A percentile compares a stretch with the other conserved stretches of the same genome.
phyloP scores from a whole-genome alignment of 2,888 invertebrate genomes.

The Pycnomerus fuliginosus region DNA sequence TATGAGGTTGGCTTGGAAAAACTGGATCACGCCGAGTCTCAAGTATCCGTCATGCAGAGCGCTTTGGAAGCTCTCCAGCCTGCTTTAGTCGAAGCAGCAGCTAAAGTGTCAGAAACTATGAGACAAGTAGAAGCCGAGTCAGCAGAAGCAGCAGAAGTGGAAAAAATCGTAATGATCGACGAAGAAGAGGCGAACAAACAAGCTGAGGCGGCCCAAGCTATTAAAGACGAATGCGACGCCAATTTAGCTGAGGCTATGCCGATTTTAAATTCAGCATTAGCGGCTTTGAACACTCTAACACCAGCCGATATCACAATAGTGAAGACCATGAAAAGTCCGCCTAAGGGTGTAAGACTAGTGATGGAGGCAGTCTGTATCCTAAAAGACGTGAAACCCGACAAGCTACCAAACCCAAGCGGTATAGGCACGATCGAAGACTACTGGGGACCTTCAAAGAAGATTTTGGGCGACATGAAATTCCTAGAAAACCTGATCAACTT shows the following conservation, averaged over 20 bases:
- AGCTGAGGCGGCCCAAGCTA: conserved; percentile 74
- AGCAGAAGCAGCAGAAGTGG: conserved; percentile 79
- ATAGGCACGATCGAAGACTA: conserved; percentile 86
- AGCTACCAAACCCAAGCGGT: conserved; percentile 78
- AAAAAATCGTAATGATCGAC: conserved; percentile 76
- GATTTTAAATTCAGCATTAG: conserved; percentile 80
- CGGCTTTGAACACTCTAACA: conserved; percentile 87
- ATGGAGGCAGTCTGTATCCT: conserved; percentile 96
- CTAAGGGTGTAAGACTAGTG: conserved; percentile 82
- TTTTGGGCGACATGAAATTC: conserved; percentile 90
- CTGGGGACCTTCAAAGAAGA: conserved; percentile 88
- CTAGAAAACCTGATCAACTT: conserved; percentile 82
- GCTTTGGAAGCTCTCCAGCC: conserved; percentile 85
- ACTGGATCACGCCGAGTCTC: conserved; percentile 76
- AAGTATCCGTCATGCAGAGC: conserved; percentile 78
- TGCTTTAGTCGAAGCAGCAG: conserved; percentile 79
- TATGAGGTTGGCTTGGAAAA: conserved; percentile 75
- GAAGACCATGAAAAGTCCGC: conserved; percentile 96
- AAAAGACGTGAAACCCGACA: conserved; percentile 87
- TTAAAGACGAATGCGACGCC: conserved; percentile 91
- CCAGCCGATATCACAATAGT: conserved; percentile 89
- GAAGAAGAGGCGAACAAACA: conserved; percentile 79
- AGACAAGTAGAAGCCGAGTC: conserved; percentile 86
- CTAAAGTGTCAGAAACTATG: conserved; percentile 84
- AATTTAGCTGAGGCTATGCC: conserved; percentile 91